Conservation (phyloP, 2,113 vertebrate genomes). For the Cromileptes altivelis region DNA sequence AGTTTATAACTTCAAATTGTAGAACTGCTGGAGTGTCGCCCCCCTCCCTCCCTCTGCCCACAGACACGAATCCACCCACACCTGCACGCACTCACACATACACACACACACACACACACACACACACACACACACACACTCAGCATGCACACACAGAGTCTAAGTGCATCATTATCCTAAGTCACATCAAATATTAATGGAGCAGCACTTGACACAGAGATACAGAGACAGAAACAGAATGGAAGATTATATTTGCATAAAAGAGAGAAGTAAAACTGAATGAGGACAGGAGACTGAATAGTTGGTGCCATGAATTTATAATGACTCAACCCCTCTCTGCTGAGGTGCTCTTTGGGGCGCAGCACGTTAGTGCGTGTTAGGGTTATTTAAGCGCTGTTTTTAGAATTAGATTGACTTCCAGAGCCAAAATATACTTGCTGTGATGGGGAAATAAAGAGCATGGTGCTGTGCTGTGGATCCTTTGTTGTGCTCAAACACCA, state of each 20-base stretch:
- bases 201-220: conserved; percentile 61
- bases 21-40: conserved; percentile 7
- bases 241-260: conserved; percentile 65
- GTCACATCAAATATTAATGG: conserved; percentile 69
- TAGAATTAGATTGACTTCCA: neutral
- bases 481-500: neutral
- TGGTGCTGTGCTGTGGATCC: neutral
- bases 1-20: conserved; percentile 34
- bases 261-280: conserved; percentile 45
- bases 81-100: neutral
- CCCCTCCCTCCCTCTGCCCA: neutral
- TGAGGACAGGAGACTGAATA: conserved; percentile 30
- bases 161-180: conserved; percentile 60
- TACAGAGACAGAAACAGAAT: conserved; percentile 42
- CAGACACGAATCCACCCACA: conserved; percentile 34
- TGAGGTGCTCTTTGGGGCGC: conserved; percentile 5
- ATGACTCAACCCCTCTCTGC: conserved; percentile 23
- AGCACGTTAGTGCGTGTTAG: neutral
- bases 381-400: conserved; percentile 8
- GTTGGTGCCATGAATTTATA: conserved; percentile 45
- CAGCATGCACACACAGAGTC: neutral
- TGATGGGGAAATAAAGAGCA: neutral
- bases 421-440: neutral
- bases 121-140: neutral
- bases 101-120: neutral